Base-by-base conservation (phyloP, 23 tunicate genomes). In the Styela clava region DNA sequence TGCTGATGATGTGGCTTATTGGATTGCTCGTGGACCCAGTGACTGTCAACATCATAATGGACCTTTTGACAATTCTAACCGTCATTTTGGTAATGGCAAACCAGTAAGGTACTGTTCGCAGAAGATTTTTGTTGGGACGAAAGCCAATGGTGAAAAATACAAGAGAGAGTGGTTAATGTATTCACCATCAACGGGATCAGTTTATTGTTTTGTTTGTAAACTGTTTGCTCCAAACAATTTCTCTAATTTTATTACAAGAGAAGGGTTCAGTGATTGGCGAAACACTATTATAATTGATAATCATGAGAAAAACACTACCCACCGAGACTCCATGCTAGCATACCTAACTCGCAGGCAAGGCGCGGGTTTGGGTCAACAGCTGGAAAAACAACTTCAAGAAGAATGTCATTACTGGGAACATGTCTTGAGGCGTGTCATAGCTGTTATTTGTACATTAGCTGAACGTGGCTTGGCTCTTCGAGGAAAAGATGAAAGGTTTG, bases 391-490 rank as follows among this genome's bases (percentile, higher is more conserved):
- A 83, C 71, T 33, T 20, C 67, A 71, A 72, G 36, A 63, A 33
- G 86, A 83, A 21, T 22, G 86, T 33, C 37, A 83, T 2, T 83
- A 83, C 51, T 83, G 86, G 86, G 36, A 64, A n/a, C 33, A 83
- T 33, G 79, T 83, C 36, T 72, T 73, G 37, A 64, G 31, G 36
- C 86, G 86, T 33, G 79, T 83, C 25, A 34, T 73, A 83, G 27
- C 67, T 25, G 79, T 71, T 27, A 83, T 83, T 36, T 18, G 31
- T 34, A 34, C 37, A 31, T 64, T 83, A 33, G 27, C 86, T 34
- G 36, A 63, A 72, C 36, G 79, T 2, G 79, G 79, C 2, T 83
- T 83, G 69, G 86, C 86, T 64, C 72, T 72, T 27, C 86, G 86
- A 5, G 86, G 86, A 73, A 83, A 37, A 2, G 22, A 61, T 12